phyloP scores from a whole-genome alignment of 2,113 vertebrate species.

The Pelvicachromis taeniatus region DNA sequence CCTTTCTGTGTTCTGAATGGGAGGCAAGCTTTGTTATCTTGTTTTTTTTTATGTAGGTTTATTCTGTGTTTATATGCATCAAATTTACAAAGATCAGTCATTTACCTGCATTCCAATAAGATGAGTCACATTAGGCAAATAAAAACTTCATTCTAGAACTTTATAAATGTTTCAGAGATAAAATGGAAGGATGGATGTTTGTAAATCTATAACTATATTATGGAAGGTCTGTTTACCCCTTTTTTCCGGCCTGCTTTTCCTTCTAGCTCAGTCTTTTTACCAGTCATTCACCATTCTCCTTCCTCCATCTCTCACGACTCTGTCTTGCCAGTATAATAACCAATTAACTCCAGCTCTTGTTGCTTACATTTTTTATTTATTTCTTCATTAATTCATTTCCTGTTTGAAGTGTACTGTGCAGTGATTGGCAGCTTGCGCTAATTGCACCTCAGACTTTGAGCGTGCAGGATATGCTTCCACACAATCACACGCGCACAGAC shows the following conservation, averaged over 20 bases:
- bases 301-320: constrained; percentile 3
- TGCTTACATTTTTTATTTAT: constrained; percentile 36
- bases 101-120: not conserved
- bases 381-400: constrained; percentile 51
- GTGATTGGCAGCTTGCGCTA: constrained; percentile 52
- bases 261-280: not conserved
- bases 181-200: not conserved
- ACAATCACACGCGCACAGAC: not conserved
- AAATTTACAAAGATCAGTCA: not conserved
- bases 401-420: constrained; percentile 25
- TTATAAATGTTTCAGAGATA: not conserved
- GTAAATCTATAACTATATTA: not conserved
- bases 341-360: constrained; percentile 42
- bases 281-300: not conserved
- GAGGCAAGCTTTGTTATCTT: not conserved
- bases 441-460: constrained; percentile 33
- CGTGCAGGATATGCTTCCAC: not conserved
- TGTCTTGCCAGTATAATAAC: constrained; percentile 42
- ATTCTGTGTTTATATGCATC: not conserved
- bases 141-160: not conserved
- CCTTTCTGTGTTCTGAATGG: not conserved
- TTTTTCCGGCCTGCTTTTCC: not conserved
- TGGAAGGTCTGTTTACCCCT: not conserved
- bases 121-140: not conserved
- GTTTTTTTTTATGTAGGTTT: not conserved